phyloP scores from a whole-genome alignment of 2,797 vertebrate species.

The Phalanger gymnotis region DNA sequence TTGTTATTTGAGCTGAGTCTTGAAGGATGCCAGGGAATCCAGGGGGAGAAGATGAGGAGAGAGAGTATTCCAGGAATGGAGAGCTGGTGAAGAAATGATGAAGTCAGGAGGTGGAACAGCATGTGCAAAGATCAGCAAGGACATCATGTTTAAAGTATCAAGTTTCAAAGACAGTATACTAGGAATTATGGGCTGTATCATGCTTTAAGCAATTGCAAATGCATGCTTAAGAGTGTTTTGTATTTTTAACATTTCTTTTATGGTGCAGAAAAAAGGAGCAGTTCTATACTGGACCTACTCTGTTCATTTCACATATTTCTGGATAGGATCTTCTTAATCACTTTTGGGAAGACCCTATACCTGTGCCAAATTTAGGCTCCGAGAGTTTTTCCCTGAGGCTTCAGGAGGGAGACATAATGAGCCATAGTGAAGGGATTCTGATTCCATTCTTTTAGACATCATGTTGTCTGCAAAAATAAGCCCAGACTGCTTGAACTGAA shows the following conservation, averaged over 20 bases:
- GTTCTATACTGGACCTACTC: background rate
- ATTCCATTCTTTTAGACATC: background rate
- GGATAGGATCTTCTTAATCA: background rate
- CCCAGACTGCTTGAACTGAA: background rate
- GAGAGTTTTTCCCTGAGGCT: background rate
- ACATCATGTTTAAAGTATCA: background rate
- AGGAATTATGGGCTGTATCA: background rate
- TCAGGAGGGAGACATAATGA: background rate
- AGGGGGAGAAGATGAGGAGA: background rate
- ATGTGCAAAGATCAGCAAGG: background rate
- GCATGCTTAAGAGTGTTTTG: background rate
- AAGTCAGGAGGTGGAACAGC: background rate
- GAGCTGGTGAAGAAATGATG: background rate
- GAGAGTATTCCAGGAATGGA: background rate
- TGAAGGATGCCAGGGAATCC: background rate
- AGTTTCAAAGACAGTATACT: background rate
- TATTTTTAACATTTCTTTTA: background rate
- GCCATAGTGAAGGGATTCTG: background rate
- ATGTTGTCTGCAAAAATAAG: background rate
- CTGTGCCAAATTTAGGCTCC: background rate
- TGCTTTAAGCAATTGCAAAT: background rate
- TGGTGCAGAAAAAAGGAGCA: background rate
- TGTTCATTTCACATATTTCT: background rate
- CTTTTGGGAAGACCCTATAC: background rate
- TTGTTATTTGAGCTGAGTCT: background rate